These are phyloP conservation scores for Piaya cayana DNA, from an alignment of 2,113 vertebrate genomes.

Conservation along the genomic window DNA sequence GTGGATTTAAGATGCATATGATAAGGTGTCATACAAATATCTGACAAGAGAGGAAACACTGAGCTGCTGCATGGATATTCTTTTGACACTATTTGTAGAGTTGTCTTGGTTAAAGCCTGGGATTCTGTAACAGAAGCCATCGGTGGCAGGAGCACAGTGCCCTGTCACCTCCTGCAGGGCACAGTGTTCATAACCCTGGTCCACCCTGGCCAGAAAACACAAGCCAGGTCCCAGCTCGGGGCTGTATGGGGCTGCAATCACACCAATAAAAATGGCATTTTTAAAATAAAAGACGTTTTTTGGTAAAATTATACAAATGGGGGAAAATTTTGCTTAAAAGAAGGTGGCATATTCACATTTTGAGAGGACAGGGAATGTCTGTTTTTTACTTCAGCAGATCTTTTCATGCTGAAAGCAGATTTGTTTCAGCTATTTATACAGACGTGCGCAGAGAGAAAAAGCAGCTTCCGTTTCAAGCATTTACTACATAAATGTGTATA, in stretches of 20 bases:
- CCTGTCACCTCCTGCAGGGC: neutral
- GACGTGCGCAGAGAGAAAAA: accelerated
- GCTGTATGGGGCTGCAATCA: neutral
- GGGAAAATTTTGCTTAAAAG: accelerated
- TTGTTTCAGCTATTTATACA: neutral
- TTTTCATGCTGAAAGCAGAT: neutral
- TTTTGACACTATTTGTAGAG: neutral
- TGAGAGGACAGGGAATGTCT: neutral
- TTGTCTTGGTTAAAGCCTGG: neutral
- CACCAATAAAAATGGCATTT: accelerated
- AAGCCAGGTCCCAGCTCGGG: neutral
- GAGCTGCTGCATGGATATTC: neutral
- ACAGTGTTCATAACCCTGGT: accelerated
- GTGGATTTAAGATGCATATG: neutral
- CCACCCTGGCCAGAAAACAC: neutral
- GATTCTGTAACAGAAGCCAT: neutral
- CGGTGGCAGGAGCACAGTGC: neutral
- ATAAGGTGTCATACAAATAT: neutral
- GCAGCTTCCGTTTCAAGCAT: neutral
- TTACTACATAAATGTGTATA: neutral
- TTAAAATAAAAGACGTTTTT: neutral
- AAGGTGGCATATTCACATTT: neutral
- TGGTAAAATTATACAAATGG: neutral
- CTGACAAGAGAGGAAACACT: neutral
- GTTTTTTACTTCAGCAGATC: neutral